These are phyloP conservation scores for Ctenosaura bakeri DNA, from an alignment of 2,797 vertebrate species.

Conservation along the genomic window DNA sequence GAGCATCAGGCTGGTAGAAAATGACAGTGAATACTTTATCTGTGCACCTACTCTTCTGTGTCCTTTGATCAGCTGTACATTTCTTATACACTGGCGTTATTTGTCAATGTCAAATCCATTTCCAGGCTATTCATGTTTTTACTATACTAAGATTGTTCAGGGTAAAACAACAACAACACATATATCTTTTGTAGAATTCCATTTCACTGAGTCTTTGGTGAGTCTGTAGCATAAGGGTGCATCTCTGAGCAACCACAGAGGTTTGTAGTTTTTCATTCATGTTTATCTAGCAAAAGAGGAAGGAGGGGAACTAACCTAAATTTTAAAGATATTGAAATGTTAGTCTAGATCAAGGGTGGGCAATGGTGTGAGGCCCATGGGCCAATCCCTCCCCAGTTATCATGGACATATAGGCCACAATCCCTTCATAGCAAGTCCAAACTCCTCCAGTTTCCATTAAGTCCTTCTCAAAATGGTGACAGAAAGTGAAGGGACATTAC, in stretches of 20 bases:
- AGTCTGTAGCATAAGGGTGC: conserved; percentile 59
- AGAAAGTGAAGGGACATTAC: too few species aligned
- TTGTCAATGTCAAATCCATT: conserved; percentile 65
- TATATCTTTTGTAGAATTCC: conserved; percentile 66
- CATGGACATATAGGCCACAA: too few species aligned
- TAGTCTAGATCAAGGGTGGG: too few species aligned
- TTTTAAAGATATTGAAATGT: too few species aligned
- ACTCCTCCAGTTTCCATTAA: too few species aligned
- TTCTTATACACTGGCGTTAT: conserved; percentile 64
- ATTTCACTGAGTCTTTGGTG: conserved; percentile 63
- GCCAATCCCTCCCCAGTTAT: not conserved
- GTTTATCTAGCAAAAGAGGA: too few species aligned
- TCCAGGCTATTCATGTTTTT: conserved; percentile 69
- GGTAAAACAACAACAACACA: conserved; percentile 67
- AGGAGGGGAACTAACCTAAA: too few species aligned
- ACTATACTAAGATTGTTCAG: conserved; percentile 65
- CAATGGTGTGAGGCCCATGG: not conserved
- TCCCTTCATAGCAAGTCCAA: too few species aligned
- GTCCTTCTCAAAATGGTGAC: too few species aligned
- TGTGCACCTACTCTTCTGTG: conserved; percentile 32
- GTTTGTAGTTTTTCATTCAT: conserved; percentile 64
- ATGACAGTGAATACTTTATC: conserved; percentile 31
- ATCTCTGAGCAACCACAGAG: conserved; percentile 64
- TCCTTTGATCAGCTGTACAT: conserved; percentile 25
- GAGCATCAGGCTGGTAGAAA: conserved; percentile 51